Base-by-base conservation (phyloP, 1,140 invertebrate genomes). In the Lepidostoma basale region DNA sequence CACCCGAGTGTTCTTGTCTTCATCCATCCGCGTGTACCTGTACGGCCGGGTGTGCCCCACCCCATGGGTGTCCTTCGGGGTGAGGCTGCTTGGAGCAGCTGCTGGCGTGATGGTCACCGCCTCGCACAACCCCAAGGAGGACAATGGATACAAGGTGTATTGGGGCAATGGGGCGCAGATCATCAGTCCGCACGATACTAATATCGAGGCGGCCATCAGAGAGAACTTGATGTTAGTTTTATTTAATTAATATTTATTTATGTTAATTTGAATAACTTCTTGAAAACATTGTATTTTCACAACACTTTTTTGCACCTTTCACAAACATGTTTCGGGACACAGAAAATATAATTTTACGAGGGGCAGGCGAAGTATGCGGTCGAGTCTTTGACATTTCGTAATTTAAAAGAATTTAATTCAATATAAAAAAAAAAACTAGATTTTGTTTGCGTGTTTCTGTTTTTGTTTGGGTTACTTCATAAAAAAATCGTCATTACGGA, bases 61-160 rank as follows among this genome's bases (percentile, higher is more conserved):
- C 1, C 97, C 98, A 1, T 94, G 97, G 77, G 90, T 99, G 40
- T 90, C 97, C 0, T 98, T 91, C 81, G 85, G 87, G 2, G 90
- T 97, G 3, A 77, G 82, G 10, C 82, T 88, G 67, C 89, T 88
- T 26, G 87, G 88, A 23, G 90, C 89, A 62, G 87, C 88, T 3
- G 90, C 88, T 54, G 97, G 97, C 3, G 86, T 98, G 5, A 97
- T 98, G 95, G 88, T 99, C 0, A 99, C 98, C 12, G 98, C 98
- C 0, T 99, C 97, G 0, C 98, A 99, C 74, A 99, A 99, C 85
- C 98, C 97, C 0, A 98, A 98, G 82, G 90, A 98, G 54, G 97
- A 99, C 77, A 99, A 99, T 82, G 98, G 98, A 3, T 99, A 99
- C 77, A 99, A 99, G 85, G 95, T 98, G 3, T 99, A 98, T 78